Percentiles rank a stretch among this genome's conserved stretches.
Evolutionary conservation across 2,888 invertebrate genomes (phyloP).

Genomic region (Sussaba pulchella): DNA sequence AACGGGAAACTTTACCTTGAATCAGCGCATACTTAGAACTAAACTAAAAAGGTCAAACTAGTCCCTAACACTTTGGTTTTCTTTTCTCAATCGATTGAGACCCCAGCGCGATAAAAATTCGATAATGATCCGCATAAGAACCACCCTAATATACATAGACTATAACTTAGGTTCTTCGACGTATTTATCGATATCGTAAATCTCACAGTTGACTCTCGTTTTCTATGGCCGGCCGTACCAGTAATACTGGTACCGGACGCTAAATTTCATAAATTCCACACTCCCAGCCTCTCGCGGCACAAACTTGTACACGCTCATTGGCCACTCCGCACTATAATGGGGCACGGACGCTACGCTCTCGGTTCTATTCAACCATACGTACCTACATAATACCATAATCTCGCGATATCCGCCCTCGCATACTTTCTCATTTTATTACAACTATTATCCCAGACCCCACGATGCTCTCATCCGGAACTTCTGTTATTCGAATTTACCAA

Average conservation of each 20-base stretch:
- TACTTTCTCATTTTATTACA: constrained; percentile 47
- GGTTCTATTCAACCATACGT: constrained; percentile 24
- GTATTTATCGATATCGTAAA: constrained; percentile 70
- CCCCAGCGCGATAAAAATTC: too few species aligned
- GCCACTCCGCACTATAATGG: constrained; percentile 40
- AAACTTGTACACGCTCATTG: constrained; percentile 34
- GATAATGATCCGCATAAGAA: constrained; percentile 49
- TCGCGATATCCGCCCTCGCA: constrained; percentile 51
- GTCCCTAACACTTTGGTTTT: too few species aligned
- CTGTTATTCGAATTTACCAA: background rate
- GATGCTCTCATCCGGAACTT: constrained; percentile 16
- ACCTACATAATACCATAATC: constrained; percentile 44
- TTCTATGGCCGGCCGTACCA: constrained; percentile 65
- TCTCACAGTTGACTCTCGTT: constrained; percentile 67
- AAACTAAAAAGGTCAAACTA: too few species aligned
- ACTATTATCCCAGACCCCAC: constrained; percentile 10
- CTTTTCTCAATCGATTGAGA: too few species aligned
- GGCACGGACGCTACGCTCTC: constrained; percentile 9
- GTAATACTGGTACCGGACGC: constrained; percentile 61
- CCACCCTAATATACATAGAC: constrained; percentile 48
- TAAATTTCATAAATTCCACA: constrained; percentile 67
- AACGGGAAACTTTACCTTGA: too few species aligned
- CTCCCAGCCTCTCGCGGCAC: constrained; percentile 35
- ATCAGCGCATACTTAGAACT: too few species aligned
- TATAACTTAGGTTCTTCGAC: constrained; percentile 66